These are phyloP conservation scores for Sicus ferrugineus DNA, from an alignment of 2,888 invertebrate species.

Conservation along the genomic window DNA sequence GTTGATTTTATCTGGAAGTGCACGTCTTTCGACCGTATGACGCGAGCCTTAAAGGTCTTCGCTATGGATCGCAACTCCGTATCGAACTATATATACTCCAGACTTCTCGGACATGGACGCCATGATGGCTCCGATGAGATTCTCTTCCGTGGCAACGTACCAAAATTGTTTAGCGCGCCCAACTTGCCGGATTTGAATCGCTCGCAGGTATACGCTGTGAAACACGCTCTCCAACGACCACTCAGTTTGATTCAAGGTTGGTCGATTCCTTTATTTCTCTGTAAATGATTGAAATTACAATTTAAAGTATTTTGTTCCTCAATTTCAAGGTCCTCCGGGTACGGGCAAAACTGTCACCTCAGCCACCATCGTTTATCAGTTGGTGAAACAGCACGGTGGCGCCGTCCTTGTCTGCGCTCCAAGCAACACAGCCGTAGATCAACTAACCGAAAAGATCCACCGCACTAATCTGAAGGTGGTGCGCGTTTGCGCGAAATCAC, in stretches of 20 bases:
- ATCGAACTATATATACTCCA: constrained; percentile 97
- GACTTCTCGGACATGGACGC: constrained; percentile 91
- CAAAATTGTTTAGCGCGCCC: constrained; percentile 96
- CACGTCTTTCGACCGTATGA: constrained; percentile 98
- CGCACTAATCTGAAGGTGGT: constrained; percentile 93
- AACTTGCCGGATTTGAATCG: constrained; percentile 97
- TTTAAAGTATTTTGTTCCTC: not conserved
- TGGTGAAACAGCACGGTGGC: constrained; percentile 92
- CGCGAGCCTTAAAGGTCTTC: constrained; percentile 91
- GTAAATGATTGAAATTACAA: constrained; percentile 54
- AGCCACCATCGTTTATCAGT: constrained; percentile 97
- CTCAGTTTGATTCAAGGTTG: constrained; percentile 90
- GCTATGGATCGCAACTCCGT: constrained; percentile 96
- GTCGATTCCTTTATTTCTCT: constrained; percentile 63
- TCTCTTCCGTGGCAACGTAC: constrained; percentile 83
- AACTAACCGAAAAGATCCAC: constrained; percentile 98
- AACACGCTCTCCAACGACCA: constrained; percentile 95
- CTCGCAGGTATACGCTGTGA: constrained; percentile 97
- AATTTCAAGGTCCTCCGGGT: constrained; percentile 67
- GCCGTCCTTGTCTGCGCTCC: constrained; percentile 98
- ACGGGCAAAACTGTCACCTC: constrained; percentile 99
- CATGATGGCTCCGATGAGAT: constrained; percentile 96
- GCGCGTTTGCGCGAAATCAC: constrained; percentile 94
- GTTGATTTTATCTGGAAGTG: constrained; percentile 99
- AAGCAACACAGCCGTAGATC: constrained; percentile 99